Base-by-base conservation (phyloP, 2,888 invertebrate species). In the Oscheius myriophilus region DNA sequence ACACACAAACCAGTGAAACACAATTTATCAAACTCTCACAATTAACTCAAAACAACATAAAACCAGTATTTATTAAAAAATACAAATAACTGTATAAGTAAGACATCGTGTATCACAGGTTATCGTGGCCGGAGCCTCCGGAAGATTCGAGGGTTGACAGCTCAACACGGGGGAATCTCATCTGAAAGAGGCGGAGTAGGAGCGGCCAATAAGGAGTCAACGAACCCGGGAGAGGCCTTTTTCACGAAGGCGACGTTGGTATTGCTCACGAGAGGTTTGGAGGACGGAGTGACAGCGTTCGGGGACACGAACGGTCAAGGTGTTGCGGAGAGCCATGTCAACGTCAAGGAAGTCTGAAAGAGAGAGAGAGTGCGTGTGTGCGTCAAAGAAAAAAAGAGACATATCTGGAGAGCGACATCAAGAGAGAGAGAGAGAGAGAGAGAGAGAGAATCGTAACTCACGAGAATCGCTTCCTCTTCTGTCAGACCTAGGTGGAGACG, bases 281-380 rank as follows among this genome's bases (percentile, higher is more conserved):
- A 80, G 70, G 4, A 77, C 80, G 3, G 80, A 80, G 61, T 76
- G 78, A 55, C 75, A 78, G 53, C 80, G 58, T 69, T 78, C 78
- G 11, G 78, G 78, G 0, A 78, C 72, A 14, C 75, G 68, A 11
- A 78, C 78, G 0, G 75, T 78, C 49, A 78, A 43, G 53, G 62
- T 61, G 42, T 73, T 73, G n/a, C 75, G 68, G 67, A 78, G 71
- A 12, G 65, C 65, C 6, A 52, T 45, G 55, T 78, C 78, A 11
- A 76, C 70, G 42, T 78, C 78, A 16, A 78, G 64, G 21, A 72
- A 75, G 67, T 75, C 75, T 75, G 65, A 58, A 70, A 72, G 43
- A 33, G n/a, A n/a, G n/a, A n/a, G 49, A 23, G 12, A 7, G 45
- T 21, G 4, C 55, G 14, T 45, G 52, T 14, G 46, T 46, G 16